phyloP scores from a whole-genome alignment of 1,140 invertebrate species.

The Rhynchophorus ferrugineus region DNA sequence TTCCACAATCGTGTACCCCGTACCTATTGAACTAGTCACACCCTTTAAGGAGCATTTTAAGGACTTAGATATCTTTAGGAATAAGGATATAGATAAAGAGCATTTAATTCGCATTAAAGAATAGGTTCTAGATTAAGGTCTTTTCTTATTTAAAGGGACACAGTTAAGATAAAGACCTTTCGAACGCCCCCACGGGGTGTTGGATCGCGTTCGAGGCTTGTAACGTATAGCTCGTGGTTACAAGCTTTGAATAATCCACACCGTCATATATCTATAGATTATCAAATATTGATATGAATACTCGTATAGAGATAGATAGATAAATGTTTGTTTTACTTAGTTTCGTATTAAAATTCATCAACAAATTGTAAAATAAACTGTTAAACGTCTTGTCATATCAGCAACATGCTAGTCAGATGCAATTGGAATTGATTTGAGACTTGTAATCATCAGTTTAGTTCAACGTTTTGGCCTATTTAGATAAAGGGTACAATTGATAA shows the following conservation, averaged over 20 bases:
- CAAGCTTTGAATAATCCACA: too few relatives aligned
- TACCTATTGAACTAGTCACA: conserved; percentile 85
- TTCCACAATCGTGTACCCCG: conserved; percentile 94
- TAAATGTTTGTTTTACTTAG: too few relatives aligned
- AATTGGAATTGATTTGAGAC: neutral
- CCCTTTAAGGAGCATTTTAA: conserved; percentile 15
- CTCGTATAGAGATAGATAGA: neutral
- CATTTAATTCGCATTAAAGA: conserved; percentile 2
- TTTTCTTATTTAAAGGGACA: conserved; percentile 16
- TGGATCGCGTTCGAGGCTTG: neutral
- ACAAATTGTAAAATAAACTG: neutral
- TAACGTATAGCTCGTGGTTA: neutral
- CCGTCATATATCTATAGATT: too few relatives aligned
- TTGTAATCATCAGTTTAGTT: too few relatives aligned
- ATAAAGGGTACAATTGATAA: too few relatives aligned
- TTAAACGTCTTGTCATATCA: conserved; percentile 1
- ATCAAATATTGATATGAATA: too few relatives aligned
- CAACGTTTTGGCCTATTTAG: too few relatives aligned
- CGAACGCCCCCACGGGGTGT: too few relatives aligned
- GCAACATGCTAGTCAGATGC: neutral
- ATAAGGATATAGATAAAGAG: conserved; percentile 9
- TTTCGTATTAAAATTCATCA: neutral
- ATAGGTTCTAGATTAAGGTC: conserved; percentile 1
- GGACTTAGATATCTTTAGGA: conserved; percentile 7
- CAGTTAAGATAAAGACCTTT: conserved; percentile 12